Percentiles rank a stretch among this genome's conserved stretches.
Conservation (phyloP, 2,797 vertebrate species). For the Phataginus tricuspis region DNA sequence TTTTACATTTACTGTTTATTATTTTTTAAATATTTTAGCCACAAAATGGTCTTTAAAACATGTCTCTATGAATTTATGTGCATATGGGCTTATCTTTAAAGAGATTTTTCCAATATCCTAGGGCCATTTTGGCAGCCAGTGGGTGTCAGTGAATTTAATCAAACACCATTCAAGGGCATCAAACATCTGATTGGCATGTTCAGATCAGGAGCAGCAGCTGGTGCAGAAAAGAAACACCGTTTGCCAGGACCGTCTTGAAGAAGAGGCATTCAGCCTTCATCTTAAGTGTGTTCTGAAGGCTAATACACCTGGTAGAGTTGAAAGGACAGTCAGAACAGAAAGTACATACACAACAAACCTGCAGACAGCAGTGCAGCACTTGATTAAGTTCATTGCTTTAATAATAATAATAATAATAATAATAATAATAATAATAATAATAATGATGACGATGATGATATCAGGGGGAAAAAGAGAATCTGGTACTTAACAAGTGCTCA, state of each 20-base stretch:
- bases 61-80: not conserved
- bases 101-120: not conserved
- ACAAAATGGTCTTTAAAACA: not conserved
- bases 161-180: not conserved
- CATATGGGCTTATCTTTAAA: not conserved
- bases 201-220: slow-evolving; percentile 68
- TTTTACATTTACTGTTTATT: not conserved
- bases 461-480: not conserved
- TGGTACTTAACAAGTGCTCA: not conserved
- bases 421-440: not conserved
- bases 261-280: slow-evolving; percentile 53
- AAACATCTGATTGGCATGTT: slow-evolving; percentile 53
- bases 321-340: slow-evolving; percentile 41
- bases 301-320: not conserved
- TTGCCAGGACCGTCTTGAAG: slow-evolving; percentile 37
- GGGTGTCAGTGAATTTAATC: slow-evolving; percentile 47
- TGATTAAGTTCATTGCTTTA: not conserved
- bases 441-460: not conserved
- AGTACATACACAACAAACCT: not conserved
- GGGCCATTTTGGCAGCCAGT: slow-evolving; percentile 16
- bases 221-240: slow-evolving; percentile 59
- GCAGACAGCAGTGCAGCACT: not conserved
- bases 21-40: slow-evolving; percentile 42
- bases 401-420: not conserved
- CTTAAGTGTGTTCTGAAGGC: slow-evolving; percentile 57